A percentile compares a stretch with the other conserved stretches of the same genome.
Conservation (phyloP, 1,140 invertebrate species). For the Leucophenga varia region DNA sequence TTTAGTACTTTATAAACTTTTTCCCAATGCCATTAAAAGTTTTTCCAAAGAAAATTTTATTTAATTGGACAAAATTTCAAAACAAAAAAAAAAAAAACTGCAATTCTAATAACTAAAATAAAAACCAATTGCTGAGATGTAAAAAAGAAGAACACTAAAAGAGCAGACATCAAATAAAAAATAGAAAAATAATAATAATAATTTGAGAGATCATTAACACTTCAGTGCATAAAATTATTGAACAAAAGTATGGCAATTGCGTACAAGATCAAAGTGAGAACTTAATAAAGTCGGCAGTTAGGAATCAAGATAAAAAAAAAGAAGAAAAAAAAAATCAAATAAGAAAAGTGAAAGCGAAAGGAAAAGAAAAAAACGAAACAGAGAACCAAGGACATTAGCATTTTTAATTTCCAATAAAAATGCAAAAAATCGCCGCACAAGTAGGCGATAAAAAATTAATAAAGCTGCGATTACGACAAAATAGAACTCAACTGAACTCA, state of each 20-base stretch:
- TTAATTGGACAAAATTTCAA: too few species aligned
- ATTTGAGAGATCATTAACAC: slow-evolving; percentile 53
- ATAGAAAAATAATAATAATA: slow-evolving; percentile 30
- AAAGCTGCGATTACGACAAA: slow-evolving; percentile 46
- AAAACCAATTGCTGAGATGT: too few species aligned
- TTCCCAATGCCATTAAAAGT: too few species aligned
- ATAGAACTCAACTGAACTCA: slow-evolving; percentile 15
- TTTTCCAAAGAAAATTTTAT: too few species aligned
- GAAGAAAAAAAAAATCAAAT: slow-evolving; percentile 1
- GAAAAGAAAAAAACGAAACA: slow-evolving; percentile 16
- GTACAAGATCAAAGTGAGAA: slow-evolving; percentile 37
- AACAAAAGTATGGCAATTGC: slow-evolving; percentile 10
- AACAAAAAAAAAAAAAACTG: too few species aligned
- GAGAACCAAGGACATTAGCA: slow-evolving; percentile 37
- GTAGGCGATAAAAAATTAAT: slow-evolving; percentile 55
- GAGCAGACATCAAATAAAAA: too few species aligned
- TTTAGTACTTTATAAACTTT: too few species aligned
- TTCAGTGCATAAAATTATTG: slow-evolving; percentile 30
- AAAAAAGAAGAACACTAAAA: too few species aligned
- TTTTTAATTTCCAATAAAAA: slow-evolving; percentile 55
- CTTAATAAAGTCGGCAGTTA: slow-evolving; percentile 18
- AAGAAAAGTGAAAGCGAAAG: slow-evolving; percentile 12
- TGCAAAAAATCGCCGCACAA: slow-evolving; percentile 50
- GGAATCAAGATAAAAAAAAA: slow-evolving; percentile 5
- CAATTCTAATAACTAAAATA: too few species aligned